These are phyloP conservation scores for Drosophila pectinifera DNA, from an alignment of 1,140 invertebrate genomes.

Conservation along the genomic window DNA sequence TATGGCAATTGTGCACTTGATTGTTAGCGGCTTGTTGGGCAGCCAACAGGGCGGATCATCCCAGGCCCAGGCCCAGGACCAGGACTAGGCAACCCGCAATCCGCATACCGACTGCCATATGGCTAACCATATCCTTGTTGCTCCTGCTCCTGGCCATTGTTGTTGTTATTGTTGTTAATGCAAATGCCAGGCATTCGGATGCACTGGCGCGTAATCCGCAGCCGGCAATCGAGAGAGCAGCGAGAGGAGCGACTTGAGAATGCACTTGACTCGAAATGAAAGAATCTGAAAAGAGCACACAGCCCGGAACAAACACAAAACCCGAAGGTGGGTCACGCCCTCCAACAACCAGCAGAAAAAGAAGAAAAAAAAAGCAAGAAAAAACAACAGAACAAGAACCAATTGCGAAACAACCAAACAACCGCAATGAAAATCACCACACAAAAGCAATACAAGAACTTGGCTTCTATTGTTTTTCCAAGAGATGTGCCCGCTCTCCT, in stretches of 20 bases:
- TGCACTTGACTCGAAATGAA: slow-evolving; percentile 71
- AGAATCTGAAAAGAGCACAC: slow-evolving; percentile 58
- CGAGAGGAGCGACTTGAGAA: slow-evolving; percentile 51
- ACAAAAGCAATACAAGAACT: slow-evolving; percentile 35
- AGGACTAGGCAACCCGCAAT: slow-evolving; percentile 3
- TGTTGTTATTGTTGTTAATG: slow-evolving; percentile 67
- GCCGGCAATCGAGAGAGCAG: slow-evolving; percentile 23
- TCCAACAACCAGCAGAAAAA: slow-evolving; percentile 1
- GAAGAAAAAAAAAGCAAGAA: not conserved
- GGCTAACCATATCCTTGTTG: slow-evolving; percentile 42
- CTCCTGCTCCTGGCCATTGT: slow-evolving; percentile 21
- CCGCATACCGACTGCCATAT: slow-evolving; percentile 52
- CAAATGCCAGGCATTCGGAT: slow-evolving; percentile 71
- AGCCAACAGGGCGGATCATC: slow-evolving; percentile 70
- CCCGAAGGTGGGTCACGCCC: slow-evolving; percentile 14
- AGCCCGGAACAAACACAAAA: slow-evolving; percentile 10
- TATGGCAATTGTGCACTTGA: slow-evolving; percentile 74
- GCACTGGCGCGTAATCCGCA: slow-evolving; percentile 63
- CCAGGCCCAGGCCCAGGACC: slow-evolving; percentile 22
- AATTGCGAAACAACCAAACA: not conserved
- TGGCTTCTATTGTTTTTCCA: slow-evolving; percentile 21
- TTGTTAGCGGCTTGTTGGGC: slow-evolving; percentile 78
- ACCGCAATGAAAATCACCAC: not conserved
- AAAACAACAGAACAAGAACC: slow-evolving; percentile 1
- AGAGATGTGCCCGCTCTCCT: slow-evolving; percentile 2